Evolutionary conservation across 2,113 vertebrate genomes (phyloP).

Genomic region (Gulo gulo): DNA sequence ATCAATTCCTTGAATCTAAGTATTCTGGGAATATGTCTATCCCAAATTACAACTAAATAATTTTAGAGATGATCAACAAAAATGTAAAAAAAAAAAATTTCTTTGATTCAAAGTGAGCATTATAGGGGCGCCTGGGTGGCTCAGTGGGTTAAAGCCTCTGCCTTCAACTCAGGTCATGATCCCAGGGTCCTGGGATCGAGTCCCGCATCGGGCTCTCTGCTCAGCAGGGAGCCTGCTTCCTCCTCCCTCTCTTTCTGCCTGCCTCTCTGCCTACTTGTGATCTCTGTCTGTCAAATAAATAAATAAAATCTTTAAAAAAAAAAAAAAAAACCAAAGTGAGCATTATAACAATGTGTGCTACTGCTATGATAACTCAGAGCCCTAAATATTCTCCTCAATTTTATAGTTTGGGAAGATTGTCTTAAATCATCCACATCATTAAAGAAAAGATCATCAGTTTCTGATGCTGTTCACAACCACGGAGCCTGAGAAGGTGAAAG

Average conservation of each 20-base stretch:
- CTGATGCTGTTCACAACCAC: slow-evolving; percentile 44
- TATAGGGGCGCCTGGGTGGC: too few relatives aligned
- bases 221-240: too few relatives aligned
- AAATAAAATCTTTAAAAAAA: too few relatives aligned
- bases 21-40: not conserved
- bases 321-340: not conserved
- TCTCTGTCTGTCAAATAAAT: too few relatives aligned
- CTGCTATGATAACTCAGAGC: not conserved
- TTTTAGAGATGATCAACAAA: not conserved
- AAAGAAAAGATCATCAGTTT: slow-evolving; percentile 51
- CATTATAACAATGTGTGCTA: not conserved
- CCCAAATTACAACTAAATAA: not conserved
- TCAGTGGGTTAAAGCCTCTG: too few relatives aligned
- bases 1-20: not conserved
- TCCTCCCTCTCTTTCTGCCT: too few relatives aligned
- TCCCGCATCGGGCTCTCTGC: too few relatives aligned
- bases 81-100: not conserved
- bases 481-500: slow-evolving; percentile 39
- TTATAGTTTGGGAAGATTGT: slow-evolving; percentile 23
- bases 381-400: slow-evolving; percentile 8
- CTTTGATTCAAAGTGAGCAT: not conserved
- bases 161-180: too few relatives aligned
- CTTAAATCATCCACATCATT: not conserved
- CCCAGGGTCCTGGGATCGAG: too few relatives aligned
- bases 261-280: too few relatives aligned